Base-by-base conservation (phyloP, 2,797 vertebrate genomes). In the Adelosebastes latens region DNA sequence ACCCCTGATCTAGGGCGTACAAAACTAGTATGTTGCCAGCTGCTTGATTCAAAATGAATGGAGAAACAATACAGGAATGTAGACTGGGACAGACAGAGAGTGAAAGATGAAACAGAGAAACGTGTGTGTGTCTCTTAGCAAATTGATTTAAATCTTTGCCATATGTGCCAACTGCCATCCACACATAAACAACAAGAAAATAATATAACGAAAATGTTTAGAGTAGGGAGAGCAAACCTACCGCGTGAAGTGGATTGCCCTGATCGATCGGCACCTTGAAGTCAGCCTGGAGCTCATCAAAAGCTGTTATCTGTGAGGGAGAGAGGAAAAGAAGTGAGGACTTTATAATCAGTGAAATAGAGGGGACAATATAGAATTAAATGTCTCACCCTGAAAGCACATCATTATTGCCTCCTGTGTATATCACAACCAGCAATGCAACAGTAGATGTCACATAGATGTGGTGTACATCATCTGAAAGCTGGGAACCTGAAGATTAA, bases 231-330 rank as follows among this genome's bases (percentile, higher is more conserved):
- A 39, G 56, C 31, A 67, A 82, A 96, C 97, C 93, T 93, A 99
- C 98, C 81, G 98, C 98, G 1, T 99, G 97, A 55, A 97, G 97
- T 6, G 98, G 98, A 91, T 99, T 99, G 74, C 98, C 97, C 93
- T 99, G 98, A 94, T 99, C 98, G 63, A 99, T 97, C 1, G 98
- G 98, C 87, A 97, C 98, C 95, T 98, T 99, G 94, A 99, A 99
- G 93, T 99, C 98, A 1, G 97, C 97, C 87, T 97, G 97, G 79
- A 99, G 96, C 88, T 99, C 98, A 89, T 99, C 98, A 82, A 99
- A 99, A 82, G 98, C 98, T 24, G 98, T 99, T 83, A 99, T 99
- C 98, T 99, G 96, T 53, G 29, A 71, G 32, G 72, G 31, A 66
- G 18, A 84, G 65, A 69, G 25, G 11, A 16, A 46, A 70, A 75